Evolutionary conservation across 2,797 vertebrate genomes (phyloP).

Genomic region (Helarctos malayanus): DNA sequence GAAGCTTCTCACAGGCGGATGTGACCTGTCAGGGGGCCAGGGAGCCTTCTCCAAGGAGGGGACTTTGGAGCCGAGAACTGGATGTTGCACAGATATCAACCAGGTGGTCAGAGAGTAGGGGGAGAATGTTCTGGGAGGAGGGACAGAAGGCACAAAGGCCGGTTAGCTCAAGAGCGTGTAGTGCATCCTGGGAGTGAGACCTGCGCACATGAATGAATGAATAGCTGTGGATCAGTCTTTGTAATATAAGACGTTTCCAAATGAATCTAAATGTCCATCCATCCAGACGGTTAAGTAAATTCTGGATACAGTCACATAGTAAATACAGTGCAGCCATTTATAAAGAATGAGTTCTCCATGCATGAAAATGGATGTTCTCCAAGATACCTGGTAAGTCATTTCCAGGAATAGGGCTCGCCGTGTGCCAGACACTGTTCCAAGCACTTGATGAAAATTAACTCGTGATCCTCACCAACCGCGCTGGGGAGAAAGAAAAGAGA

Average conservation of each 20-base stretch:
- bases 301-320: neutral
- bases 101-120: neutral
- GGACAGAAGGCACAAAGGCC: neutral
- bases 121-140: neutral
- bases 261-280: neutral
- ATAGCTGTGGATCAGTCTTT: neutral
- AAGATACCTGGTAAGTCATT: neutral
- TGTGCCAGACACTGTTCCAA: neutral
- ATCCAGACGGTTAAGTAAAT: neutral
- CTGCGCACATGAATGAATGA: neutral
- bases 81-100: neutral
- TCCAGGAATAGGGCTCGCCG: neutral
- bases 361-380: slow-evolving; percentile 20
- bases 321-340: neutral
- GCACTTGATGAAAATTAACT: neutral
- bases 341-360: neutral
- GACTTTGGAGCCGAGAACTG: neutral
- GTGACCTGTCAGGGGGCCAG: neutral
- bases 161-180: neutral
- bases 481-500: neutral
- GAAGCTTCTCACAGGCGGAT: neutral
- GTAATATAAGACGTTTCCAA: neutral
- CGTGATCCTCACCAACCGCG: neutral
- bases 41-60: neutral
- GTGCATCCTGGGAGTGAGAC: neutral